These are phyloP conservation scores for Falco punctatus DNA, from an alignment of 2,113 vertebrate genomes.

Conservation along the genomic window DNA sequence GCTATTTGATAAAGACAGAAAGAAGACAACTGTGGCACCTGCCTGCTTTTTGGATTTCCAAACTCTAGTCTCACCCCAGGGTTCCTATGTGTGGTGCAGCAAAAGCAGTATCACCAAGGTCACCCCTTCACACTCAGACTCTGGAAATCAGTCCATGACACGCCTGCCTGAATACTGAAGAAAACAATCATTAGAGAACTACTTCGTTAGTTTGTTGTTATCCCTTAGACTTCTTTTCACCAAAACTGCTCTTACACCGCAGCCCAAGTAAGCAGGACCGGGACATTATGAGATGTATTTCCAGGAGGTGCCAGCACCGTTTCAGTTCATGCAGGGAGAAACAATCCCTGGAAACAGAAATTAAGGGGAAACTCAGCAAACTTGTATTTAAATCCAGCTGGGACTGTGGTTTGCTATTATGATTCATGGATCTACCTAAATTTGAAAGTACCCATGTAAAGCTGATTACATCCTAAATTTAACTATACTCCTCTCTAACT, in stretches of 20 bases:
- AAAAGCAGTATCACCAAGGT: not conserved
- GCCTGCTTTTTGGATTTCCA: not conserved
- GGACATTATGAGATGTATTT: not conserved
- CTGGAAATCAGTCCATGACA: not conserved
- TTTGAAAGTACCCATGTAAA: not conserved
- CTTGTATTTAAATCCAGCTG: not conserved
- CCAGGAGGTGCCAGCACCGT: not conserved
- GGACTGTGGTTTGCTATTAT: not conserved
- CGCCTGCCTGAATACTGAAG: not conserved
- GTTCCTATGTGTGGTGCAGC: not conserved
- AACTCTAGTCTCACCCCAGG: not conserved
- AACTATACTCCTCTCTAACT: not conserved
- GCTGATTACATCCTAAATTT: not conserved
- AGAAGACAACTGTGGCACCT: not conserved
- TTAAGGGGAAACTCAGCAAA: not conserved
- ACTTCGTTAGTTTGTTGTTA: not conserved
- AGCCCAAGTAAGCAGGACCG: not conserved
- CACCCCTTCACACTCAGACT: not conserved
- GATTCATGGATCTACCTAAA: not conserved
- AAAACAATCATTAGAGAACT: not conserved
- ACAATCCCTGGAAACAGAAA: not conserved
- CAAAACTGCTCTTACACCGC: not conserved
- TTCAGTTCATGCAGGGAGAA: not conserved
- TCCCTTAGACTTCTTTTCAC: not conserved
- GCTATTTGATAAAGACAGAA: not conserved